phyloP scores from a whole-genome alignment of 1,140 invertebrate genomes.

The Musca domestica region DNA sequence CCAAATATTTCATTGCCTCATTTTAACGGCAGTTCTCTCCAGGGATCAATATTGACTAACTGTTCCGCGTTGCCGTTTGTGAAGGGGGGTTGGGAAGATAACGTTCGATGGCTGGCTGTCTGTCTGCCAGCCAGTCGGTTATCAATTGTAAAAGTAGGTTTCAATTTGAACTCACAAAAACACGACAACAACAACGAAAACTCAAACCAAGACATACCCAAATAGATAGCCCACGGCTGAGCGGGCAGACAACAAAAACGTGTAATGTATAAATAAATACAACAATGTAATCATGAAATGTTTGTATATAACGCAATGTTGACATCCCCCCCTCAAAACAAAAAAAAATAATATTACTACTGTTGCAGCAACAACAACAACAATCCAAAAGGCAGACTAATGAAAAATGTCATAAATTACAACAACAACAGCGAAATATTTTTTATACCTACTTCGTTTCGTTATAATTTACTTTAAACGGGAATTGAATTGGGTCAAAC shows the following conservation, averaged over 20 bases:
- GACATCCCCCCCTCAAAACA: too few species aligned
- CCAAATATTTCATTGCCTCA: background rate
- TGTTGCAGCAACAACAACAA: too few species aligned
- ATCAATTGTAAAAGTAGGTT: slow-evolving; percentile 10
- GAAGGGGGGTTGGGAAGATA: too few species aligned
- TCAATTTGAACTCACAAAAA: background rate
- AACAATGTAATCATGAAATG: background rate
- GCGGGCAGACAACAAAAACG: slow-evolving; percentile 32
- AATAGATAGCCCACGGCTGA: background rate
- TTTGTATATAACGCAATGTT: too few species aligned
- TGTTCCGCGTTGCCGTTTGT: background rate
- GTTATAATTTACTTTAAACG: too few species aligned
- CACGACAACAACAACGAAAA: too few species aligned
- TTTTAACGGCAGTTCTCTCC: slow-evolving; percentile 1
- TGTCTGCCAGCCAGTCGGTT: background rate
- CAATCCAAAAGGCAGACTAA: too few species aligned
- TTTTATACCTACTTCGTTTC: too few species aligned
- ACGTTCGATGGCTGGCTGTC: background rate
- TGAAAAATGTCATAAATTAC: too few species aligned
- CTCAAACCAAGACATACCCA: background rate
- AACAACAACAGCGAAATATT: too few species aligned
- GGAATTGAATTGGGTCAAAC: too few species aligned
- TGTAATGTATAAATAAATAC: slow-evolving; percentile 13
- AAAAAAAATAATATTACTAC: too few species aligned
- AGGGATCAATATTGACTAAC: slow-evolving; percentile 10